Percentiles rank a stretch among this genome's conserved stretches.
Conservation (phyloP, 1,140 invertebrate species). For the Contarinia nasturtii region DNA sequence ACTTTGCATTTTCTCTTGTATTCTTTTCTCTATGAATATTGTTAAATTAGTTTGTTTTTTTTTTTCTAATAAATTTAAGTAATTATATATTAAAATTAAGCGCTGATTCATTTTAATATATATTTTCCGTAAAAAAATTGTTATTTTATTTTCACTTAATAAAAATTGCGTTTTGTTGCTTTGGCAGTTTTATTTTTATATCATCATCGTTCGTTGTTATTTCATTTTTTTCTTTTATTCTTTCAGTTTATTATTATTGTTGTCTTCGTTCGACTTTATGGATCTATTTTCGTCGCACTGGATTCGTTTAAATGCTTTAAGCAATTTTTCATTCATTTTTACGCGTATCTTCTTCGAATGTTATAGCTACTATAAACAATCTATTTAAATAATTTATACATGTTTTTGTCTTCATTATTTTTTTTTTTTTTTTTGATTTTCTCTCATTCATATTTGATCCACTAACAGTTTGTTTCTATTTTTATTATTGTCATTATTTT, state of each 20-base stretch:
- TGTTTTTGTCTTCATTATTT: background rate
- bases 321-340: too few species aligned
- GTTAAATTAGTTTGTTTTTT: conserved; percentile 2
- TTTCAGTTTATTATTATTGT: background rate
- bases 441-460: background rate
- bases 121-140: conserved; percentile 4
- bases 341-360: too few species aligned
- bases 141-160: conserved; percentile 7
- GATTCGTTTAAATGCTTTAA: background rate
- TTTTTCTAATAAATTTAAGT: conserved; percentile 11
- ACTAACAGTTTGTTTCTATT: background rate
- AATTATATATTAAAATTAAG: background rate
- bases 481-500: background rate
- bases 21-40: conserved; percentile 9
- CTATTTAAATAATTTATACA: background rate
- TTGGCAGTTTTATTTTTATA: conserved; percentile 3
- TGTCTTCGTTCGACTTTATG: too few species aligned
- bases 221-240: background rate
- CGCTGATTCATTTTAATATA: conserved; percentile 5
- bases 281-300: background rate
- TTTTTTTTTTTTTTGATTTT: background rate
- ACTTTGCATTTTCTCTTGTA: conserved; percentile 8
- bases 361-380: background rate
- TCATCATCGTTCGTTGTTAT: background rate
- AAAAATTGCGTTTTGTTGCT: background rate